These are phyloP conservation scores for Amphimallon solstitiale DNA, from an alignment of 2,888 invertebrate genomes.

Conservation along the genomic window DNA sequence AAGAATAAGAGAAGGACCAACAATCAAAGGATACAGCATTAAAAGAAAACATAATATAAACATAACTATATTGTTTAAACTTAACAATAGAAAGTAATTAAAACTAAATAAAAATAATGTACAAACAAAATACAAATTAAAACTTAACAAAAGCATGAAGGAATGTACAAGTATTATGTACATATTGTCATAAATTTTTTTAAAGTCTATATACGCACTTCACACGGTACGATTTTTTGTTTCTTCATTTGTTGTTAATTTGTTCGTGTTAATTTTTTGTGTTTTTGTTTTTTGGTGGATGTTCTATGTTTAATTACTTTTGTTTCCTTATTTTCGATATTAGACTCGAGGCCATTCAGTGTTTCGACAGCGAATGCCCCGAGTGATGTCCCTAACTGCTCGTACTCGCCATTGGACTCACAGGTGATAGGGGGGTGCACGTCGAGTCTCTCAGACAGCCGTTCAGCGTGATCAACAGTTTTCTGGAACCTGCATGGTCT, in stretches of 20 bases:
- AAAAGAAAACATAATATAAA: too few relatives aligned
- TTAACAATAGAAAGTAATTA: background rate
- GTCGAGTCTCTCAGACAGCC: slow-evolving; percentile 89
- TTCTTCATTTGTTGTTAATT: background rate
- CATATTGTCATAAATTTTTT: slow-evolving; percentile 64
- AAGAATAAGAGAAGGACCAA: too few relatives aligned
- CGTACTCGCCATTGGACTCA: slow-evolving; percentile 86
- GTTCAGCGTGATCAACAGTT: slow-evolving; percentile 84
- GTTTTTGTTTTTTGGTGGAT: background rate
- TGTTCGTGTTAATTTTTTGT: background rate
- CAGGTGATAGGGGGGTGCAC: slow-evolving; percentile 87
- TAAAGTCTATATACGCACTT: slow-evolving; percentile 55
- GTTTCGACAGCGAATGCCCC: slow-evolving; percentile 64
- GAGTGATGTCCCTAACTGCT: slow-evolving; percentile 87
- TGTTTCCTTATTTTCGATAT: slow-evolving; percentile 46
- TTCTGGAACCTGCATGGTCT: slow-evolving; percentile 93
- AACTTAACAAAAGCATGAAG: slow-evolving; percentile 53
- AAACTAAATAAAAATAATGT: slow-evolving; percentile 30
- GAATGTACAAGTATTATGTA: slow-evolving; percentile 62
- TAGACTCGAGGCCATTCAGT: slow-evolving; percentile 62
- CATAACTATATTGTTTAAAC: too few relatives aligned
- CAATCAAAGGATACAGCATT: too few relatives aligned
- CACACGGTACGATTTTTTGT: slow-evolving; percentile 29
- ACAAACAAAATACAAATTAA: slow-evolving; percentile 41
- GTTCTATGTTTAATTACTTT: slow-evolving; percentile 1